Evolutionary conservation across 2,113 vertebrate species (phyloP).

Genomic region (Notarius quadriscutis): DNA sequence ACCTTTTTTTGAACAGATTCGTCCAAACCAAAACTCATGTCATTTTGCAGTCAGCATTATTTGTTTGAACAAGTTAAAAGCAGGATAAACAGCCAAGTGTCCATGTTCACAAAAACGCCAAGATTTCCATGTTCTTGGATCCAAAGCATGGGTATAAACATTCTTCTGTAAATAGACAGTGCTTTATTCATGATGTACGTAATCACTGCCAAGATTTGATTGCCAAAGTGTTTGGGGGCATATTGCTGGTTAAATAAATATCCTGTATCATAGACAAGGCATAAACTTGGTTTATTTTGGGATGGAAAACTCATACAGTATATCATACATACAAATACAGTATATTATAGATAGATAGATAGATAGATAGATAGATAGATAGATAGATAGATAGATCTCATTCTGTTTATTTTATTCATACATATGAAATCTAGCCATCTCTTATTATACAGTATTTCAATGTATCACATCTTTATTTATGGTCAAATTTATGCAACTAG

Average conservation of each 20-base stretch:
- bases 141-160: conserved; percentile 21
- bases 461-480: not conserved
- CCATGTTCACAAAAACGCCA: not conserved
- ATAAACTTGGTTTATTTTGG: not conserved
- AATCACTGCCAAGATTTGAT: not conserved
- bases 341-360: not conserved
- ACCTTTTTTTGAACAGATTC: not conserved
- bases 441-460: not conserved
- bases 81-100: not conserved
- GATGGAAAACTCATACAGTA: not conserved
- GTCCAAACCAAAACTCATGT: not conserved
- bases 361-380: too few species aligned
- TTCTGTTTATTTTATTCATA: too few species aligned
- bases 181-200: conserved; percentile 26
- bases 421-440: not conserved
- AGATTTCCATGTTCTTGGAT: conserved; percentile 5
- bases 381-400: too few species aligned
- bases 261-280: not conserved
- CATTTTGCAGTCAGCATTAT: not conserved
- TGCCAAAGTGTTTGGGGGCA: conserved; percentile 9
- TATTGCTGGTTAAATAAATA: conserved; percentile 15
- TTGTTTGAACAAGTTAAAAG: conserved; percentile 35
- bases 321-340: too few species aligned
- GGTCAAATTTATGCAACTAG: too few species aligned
- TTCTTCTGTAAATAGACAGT: conserved; percentile 25